Conservation (phyloP, 2,797 vertebrate species). For the Alcedo atthis region DNA sequence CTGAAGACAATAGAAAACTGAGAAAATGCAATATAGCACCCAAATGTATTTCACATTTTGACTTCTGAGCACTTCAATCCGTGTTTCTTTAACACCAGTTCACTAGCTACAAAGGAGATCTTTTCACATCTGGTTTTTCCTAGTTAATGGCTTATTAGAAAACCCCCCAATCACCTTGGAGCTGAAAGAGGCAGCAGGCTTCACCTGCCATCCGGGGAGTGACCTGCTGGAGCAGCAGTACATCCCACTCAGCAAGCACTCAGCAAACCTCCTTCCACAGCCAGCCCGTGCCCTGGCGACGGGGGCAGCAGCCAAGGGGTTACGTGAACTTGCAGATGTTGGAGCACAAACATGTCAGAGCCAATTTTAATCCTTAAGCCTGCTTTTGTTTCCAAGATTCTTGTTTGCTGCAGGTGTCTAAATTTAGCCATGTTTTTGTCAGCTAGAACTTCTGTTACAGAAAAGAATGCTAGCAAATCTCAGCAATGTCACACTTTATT, state of each 20-base stretch:
- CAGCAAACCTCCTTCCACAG: neutral
- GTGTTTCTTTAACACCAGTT: neutral
- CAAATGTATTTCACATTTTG: neutral
- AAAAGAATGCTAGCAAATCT: constrained; percentile 80
- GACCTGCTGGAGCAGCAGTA: constrained; percentile 1
- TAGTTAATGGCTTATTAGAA: neutral
- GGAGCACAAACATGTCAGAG: constrained; percentile 66
- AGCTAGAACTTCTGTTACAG: constrained; percentile 75
- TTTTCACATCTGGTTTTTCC: neutral
- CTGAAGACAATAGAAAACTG: neutral
- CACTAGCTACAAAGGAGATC: neutral
- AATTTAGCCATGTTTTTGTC: constrained; percentile 81
- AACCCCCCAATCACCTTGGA: neutral
- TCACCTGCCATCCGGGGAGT: constrained; percentile 36
- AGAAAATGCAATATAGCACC: neutral
- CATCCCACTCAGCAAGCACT: neutral
- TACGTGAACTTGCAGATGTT: constrained; percentile 47
- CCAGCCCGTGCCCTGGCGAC: neutral
- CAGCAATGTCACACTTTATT: constrained; percentile 82
- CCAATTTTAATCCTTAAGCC: constrained; percentile 72
- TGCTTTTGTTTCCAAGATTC: constrained; percentile 74
- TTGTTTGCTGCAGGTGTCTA: constrained; percentile 80
- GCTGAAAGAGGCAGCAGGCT: constrained; percentile 29
- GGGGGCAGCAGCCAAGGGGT: constrained; percentile 32
- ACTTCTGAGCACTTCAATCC: neutral